phyloP scores from a whole-genome alignment of 2,113 vertebrate genomes.

The Tilapia sparmanii region DNA sequence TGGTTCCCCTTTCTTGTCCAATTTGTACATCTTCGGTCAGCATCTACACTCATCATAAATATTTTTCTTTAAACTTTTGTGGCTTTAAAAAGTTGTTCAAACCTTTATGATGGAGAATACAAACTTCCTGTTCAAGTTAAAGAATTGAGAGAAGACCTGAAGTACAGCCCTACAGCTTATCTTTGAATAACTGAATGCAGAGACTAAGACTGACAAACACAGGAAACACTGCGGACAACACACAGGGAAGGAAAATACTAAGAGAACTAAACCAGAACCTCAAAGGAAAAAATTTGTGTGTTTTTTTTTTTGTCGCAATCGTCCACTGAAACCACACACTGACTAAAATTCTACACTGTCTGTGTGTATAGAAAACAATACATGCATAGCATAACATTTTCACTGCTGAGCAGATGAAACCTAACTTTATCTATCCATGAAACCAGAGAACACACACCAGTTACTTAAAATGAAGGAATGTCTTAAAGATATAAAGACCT shows the following conservation, averaged over 20 bases:
- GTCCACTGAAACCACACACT: fast-evolving
- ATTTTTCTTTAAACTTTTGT: background rate
- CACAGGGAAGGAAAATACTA: background rate
- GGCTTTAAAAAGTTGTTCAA: fast-evolving
- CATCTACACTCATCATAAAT: background rate
- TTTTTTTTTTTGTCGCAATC: background rate
- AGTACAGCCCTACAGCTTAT: background rate
- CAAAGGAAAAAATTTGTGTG: fast-evolving
- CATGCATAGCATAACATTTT: background rate
- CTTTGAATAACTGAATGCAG: background rate
- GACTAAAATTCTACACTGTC: background rate
- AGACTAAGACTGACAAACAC: background rate
- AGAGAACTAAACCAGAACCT: background rate
- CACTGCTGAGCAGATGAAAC: background rate
- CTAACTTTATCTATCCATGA: background rate
- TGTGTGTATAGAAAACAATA: background rate
- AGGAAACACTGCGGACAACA: background rate
- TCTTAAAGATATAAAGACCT: background rate
- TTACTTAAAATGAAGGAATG: background rate
- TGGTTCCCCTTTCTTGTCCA: background rate
- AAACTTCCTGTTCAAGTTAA: background rate
- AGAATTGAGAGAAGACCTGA: background rate
- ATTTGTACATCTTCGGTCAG: background rate
- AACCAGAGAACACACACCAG: background rate
- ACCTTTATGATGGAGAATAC: background rate